A percentile compares a stretch with the other conserved stretches of the same genome.
phyloP scores from a whole-genome alignment of 2,888 invertebrate species.

The Lepidocyrtinus sp. region DNA sequence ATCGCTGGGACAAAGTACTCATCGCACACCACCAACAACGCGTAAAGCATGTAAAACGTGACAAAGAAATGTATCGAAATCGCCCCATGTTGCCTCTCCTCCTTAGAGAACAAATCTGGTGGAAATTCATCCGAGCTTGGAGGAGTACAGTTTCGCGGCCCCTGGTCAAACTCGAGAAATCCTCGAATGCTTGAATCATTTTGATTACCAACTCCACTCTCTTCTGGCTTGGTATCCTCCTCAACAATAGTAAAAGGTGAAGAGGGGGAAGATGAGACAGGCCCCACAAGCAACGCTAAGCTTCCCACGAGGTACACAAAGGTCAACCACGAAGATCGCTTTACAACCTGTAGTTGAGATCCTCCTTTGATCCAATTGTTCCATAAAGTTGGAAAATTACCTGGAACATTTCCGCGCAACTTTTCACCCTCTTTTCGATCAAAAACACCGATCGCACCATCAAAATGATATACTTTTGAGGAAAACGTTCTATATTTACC shows the following conservation, averaged over 20 bases:
- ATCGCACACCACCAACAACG: conserved; percentile 79
- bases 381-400: conserved; percentile 22
- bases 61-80: conserved; percentile 77
- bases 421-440: conserved; percentile 18
- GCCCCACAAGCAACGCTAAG: neutral
- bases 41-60: conserved; percentile 78
- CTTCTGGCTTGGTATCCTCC: neutral
- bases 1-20: conserved; percentile 80
- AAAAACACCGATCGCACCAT: conserved; percentile 17
- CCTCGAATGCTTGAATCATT: neutral
- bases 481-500: conserved; percentile 66
- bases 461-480: conserved; percentile 26
- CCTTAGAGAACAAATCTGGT: conserved; percentile 76
- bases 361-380: conserved; percentile 23
- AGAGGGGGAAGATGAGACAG: neutral
- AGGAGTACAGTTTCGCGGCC: conserved; percentile 66
- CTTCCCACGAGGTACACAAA: neutral
- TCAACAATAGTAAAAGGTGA: neutral
- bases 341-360: conserved; percentile 12
- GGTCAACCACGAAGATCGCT: neutral
- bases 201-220: neutral
- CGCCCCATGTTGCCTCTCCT: conserved; percentile 76
- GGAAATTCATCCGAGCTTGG: conserved; percentile 77
- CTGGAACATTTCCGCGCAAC: conserved; percentile 19
- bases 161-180: neutral